Evolutionary conservation across 2,888 invertebrate genomes (phyloP).

Genomic region (Lysandra bellargus): DNA sequence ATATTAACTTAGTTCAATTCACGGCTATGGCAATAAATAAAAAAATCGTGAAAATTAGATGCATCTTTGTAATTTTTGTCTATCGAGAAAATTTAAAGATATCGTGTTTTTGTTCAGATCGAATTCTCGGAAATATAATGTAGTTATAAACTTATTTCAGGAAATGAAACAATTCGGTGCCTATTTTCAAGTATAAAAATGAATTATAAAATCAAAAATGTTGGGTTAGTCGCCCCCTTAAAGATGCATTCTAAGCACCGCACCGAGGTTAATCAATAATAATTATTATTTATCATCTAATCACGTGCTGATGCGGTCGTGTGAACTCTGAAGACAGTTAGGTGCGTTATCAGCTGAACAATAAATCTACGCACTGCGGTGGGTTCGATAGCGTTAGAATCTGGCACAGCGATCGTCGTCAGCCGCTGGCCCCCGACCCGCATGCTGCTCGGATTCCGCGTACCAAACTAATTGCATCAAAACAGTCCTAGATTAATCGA

Average conservation of each 20-base stretch:
- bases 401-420: neutral
- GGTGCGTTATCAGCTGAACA: neutral
- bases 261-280: neutral
- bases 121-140: too few relatives aligned
- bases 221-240: too few relatives aligned
- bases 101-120: too few relatives aligned
- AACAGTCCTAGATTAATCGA: constrained; percentile 18
- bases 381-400: constrained; percentile 20
- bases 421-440: constrained; percentile 24
- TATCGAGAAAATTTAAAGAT: too few relatives aligned
- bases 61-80: too few relatives aligned
- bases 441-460: constrained; percentile 10
- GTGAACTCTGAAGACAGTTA: neutral
- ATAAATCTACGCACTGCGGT: constrained; percentile 13
- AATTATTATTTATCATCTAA: neutral
- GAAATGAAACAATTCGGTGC: too few relatives aligned
- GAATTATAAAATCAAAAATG: too few relatives aligned
- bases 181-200: too few relatives aligned
- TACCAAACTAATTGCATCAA: neutral
- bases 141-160: too few relatives aligned
- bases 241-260: neutral
- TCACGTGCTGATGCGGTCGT: neutral
- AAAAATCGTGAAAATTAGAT: too few relatives aligned
- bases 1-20: too few relatives aligned
- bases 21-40: too few relatives aligned